Evolutionary conservation across 2,113 vertebrate genomes (phyloP).

Genomic region (Rhinolophus ferrumequinum): DNA sequence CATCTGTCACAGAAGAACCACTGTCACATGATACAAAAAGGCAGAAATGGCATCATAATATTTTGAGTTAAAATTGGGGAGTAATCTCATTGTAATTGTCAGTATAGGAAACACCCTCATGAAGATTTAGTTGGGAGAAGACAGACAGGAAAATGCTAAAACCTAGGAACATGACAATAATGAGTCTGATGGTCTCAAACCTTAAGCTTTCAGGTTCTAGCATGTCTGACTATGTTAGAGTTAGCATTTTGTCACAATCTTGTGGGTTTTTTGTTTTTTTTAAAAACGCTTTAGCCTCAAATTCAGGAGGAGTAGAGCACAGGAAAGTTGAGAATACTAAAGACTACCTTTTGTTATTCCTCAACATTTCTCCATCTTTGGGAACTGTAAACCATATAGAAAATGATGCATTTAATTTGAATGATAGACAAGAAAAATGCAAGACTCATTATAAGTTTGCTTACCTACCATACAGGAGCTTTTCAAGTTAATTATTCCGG

Average conservation of each 20-base stretch:
- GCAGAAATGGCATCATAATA: conserved; percentile 15
- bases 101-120: not conserved
- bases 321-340: not conserved
- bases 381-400: not conserved
- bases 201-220: conserved; percentile 19
- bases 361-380: conserved; percentile 46
- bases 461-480: not conserved
- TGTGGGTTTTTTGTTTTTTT: not conserved
- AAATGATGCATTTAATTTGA: conserved; percentile 37
- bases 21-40: conserved; percentile 18
- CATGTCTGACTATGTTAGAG: not conserved
- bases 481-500: conserved; percentile 30
- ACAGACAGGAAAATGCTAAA: not conserved
- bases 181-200: not conserved
- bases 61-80: not conserved
- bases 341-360: conserved; percentile 27
- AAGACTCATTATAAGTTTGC: conserved; percentile 18
- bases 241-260: conserved; percentile 44
- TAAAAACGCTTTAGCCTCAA: not conserved
- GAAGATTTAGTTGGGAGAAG: not conserved
- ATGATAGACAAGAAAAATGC: conserved; percentile 14
- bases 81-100: not conserved
- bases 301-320: not conserved
- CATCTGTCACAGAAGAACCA: not conserved
- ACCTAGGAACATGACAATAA: not conserved